Conservation (phyloP, 1,140 invertebrate genomes). For the Triops cancriformis region DNA sequence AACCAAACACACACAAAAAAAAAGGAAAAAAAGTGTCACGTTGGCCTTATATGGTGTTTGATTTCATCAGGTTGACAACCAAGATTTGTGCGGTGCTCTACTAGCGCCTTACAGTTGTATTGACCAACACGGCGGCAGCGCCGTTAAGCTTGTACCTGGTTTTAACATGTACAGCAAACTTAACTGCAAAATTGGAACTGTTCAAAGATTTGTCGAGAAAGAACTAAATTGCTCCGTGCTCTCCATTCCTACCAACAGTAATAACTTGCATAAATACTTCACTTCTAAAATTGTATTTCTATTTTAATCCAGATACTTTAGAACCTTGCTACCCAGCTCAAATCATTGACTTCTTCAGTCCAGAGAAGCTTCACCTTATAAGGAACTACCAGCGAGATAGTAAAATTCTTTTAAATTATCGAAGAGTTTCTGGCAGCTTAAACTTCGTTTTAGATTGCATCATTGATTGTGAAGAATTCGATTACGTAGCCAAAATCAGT, state of each 20-base stretch:
- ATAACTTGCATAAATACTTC: no score
- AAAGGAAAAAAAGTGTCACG: not conserved
- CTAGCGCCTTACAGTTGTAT: conserved; percentile 20
- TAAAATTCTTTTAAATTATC: not conserved
- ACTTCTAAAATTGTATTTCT: no score
- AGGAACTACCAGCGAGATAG: not conserved
- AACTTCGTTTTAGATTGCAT: not conserved
- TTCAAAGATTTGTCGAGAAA: conserved; percentile 15
- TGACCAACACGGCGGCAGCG: not conserved
- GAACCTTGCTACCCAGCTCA: not conserved
- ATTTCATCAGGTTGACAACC: conserved; percentile 21
- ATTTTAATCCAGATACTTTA: not conserved
- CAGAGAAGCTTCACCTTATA: not conserved
- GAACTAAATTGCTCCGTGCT: conserved; percentile 22
- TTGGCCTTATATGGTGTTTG: not conserved
- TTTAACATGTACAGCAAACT: conserved; percentile 22
- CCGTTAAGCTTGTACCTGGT: conserved; percentile 14
- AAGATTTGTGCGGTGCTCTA: not conserved
- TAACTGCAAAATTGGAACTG: conserved; percentile 22
- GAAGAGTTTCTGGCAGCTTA: not conserved
- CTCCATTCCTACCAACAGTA: conserved; percentile 1
- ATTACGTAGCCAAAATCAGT: not conserved
- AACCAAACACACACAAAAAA: not conserved
- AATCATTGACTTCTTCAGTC: not conserved
- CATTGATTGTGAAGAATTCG: not conserved